Base-by-base conservation (phyloP, 2,888 invertebrate genomes). In the Plagiodera versicolora region DNA sequence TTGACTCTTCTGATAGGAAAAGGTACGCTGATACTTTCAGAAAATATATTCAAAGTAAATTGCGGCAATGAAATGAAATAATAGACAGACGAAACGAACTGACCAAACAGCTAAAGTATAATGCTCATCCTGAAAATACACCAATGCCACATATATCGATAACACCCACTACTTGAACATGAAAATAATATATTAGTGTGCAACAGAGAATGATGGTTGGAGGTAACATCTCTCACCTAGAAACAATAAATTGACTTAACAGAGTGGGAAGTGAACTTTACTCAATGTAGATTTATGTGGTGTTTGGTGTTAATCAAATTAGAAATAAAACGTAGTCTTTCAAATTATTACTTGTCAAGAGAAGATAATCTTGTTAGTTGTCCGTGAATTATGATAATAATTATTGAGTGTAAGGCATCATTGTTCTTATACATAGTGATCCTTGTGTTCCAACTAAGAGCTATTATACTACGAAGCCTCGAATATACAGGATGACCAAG, bases 191-290 rank as follows among this genome's bases (percentile, higher is more conserved):
- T 39, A 39, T 39, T 39, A 39, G n/a, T 39, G 39, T 39, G 39
- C 39, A 39, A 39, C 39, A 39, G n/a, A 39, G 39, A 39, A 39
- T 39, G 39, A 39, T 39, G n/a, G 39, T 39, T 39, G 11, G 39
- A 39, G 39, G 39, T 39, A 39, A 39, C 39, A 39, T 39, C 39
- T 39, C 39, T 39, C 39, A 39, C 39, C 39, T 39, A 39, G 39
- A 39, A 39, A 39, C 39, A 39, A 39, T 39, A 39, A 39, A 39
- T 39, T 39, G 39, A 39, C 39, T 39, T n/a, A 14, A 39, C 39
- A 39, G 39, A 39, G 39, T 39, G 39, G 39, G 39, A 39, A 39
- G 39, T 39, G 39, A 39, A 39, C 39, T 39, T 39, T 39, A 39
- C 39, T 39, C 39, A 39, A 39, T 39, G 39, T 39, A 39, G 39